These are phyloP conservation scores for Mustela erminea DNA, from an alignment of 2,797 vertebrate species.

Conservation along the genomic window DNA sequence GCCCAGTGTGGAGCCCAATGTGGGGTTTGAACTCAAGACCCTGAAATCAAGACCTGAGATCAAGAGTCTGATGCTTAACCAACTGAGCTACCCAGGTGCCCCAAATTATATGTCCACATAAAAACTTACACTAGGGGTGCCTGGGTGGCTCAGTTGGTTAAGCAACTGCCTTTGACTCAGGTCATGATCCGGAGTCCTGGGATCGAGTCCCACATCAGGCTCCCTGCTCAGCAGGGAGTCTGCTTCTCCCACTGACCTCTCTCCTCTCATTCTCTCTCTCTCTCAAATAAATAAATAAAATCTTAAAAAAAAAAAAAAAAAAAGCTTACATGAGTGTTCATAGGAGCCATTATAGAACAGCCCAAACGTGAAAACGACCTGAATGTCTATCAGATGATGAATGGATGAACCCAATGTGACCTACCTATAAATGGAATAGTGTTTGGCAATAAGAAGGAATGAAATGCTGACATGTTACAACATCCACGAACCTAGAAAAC, in stretches of 20 bases:
- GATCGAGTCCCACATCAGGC: no score
- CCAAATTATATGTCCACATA: neutral
- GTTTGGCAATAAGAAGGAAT: neutral
- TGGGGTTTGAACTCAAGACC: neutral
- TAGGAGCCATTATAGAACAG: neutral
- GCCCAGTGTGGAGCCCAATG: neutral
- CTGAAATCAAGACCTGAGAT: neutral
- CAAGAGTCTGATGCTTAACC: neutral
- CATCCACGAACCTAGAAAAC: neutral
- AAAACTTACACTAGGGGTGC: neutral
- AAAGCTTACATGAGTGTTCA: neutral
- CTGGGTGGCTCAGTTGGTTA: no score
- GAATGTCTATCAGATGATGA: neutral
- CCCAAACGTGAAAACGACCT: neutral
- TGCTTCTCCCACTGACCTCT: no score
- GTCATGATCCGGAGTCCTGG: no score
- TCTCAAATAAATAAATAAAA: no score
- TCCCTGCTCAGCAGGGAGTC: no score
- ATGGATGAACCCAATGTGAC: neutral
- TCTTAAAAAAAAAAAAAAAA: no score
- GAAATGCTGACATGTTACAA: neutral
- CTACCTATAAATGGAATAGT: neutral
- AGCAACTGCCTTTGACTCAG: no score
- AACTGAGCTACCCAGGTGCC: neutral
- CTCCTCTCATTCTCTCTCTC: no score